Base-by-base conservation (phyloP, 2,888 invertebrate species). In the Aricia artaxerxes region DNA sequence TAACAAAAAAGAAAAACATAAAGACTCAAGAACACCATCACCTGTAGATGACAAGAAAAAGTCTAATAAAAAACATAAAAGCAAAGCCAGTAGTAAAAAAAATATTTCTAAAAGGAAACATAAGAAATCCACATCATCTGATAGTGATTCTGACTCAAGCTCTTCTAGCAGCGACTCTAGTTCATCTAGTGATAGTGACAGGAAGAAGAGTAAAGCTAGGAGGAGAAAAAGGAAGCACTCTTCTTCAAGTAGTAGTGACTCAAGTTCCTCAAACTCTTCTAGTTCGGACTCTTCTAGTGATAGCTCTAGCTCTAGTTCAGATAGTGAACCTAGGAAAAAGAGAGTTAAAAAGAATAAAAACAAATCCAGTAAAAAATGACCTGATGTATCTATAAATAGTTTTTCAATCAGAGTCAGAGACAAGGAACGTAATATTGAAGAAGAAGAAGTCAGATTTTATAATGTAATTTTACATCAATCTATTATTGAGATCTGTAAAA, bases 51-150 rank as follows among this genome's bases (percentile, higher is more conserved):
- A 80, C 79, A 83, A 49, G 83, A 84, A 80, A 83, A 84, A 79
- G 78, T 76, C 79, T 7, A 85, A 85, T 78, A 84, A 82, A 60
- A 80, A 80, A 40, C 80, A 80, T 57, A 83, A 83, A 80, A 80
- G 31, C 16, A 84, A 84, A 78, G 85, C 82, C 78, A 7, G 57
- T 6, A 82, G 79, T 57, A 83, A 83, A 31, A 82, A 83, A 75
- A 81, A 69, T 78, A 80, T 80, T n/a, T 79, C 78, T 72, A 83
- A 83, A 64, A 86, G 84, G 78, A 84, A 89, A 83, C 89, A 91
- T 64, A 91, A 91, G 84, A 82, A 82, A n/a, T 92, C 93, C 49
- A 91, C 92, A 64, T 88, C 89, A 57, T 90, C 93, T 44, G 90
- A 90, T 1, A 89, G 87, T 82, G 88, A 88, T 78, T 89, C 92